A percentile compares a stretch with the other conserved stretches of the same genome.
Conservation (phyloP, 2,113 vertebrate genomes). For the Polyodon spathula region DNA sequence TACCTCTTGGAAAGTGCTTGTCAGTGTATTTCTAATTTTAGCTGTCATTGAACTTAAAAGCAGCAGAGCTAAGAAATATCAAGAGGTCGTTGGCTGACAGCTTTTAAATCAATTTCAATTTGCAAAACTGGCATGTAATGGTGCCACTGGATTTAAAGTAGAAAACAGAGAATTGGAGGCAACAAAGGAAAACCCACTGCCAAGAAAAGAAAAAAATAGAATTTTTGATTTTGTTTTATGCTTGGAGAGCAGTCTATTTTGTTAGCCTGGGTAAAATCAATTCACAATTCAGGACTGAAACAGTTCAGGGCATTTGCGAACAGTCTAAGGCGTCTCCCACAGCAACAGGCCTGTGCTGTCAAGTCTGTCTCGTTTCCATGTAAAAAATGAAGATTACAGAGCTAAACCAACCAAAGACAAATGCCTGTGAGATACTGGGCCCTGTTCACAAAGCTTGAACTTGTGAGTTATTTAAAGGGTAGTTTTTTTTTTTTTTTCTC, state of each 20-base stretch:
- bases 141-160: constrained; percentile 1
- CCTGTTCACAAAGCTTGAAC: too few relatives aligned
- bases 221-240: neutral
- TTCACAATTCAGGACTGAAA: too few relatives aligned
- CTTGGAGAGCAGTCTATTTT: neutral
- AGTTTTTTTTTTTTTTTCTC: too few relatives aligned
- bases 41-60: constrained; percentile 11
- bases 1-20: neutral
- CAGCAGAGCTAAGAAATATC: constrained; percentile 1
- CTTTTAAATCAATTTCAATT: constrained; percentile 16
- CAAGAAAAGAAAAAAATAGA: neutral
- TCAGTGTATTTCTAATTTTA: constrained; percentile 9
- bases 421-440: too few relatives aligned
- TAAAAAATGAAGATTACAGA: too few relatives aligned
- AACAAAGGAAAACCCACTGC: neutral
- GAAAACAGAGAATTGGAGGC: constrained; percentile 1
- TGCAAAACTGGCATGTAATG: constrained; percentile 5
- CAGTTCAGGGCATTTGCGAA: too few relatives aligned
- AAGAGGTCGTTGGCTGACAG: neutral
- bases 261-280: too few relatives aligned
- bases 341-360: too few relatives aligned
- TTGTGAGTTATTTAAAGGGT: too few relatives aligned
- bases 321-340: too few relatives aligned
- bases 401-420: too few relatives aligned
- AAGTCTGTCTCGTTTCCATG: too few relatives aligned